These are phyloP conservation scores for Simalia tracyae DNA, from an alignment of 2,797 vertebrate genomes.

Conservation along the genomic window DNA sequence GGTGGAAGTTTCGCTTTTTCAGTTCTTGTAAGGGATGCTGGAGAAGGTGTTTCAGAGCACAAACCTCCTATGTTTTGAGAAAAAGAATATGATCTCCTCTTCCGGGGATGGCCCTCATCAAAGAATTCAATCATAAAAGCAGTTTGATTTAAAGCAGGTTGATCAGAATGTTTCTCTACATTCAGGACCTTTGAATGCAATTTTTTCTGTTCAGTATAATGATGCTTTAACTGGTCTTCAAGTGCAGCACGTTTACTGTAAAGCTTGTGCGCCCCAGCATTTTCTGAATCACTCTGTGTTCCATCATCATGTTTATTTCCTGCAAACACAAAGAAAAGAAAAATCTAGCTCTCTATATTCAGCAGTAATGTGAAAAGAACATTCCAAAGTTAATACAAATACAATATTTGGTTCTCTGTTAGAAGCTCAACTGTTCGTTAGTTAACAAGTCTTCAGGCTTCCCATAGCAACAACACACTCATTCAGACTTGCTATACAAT, in stretches of 20 bases:
- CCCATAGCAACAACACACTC: constrained; percentile 39
- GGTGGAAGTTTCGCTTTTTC: constrained; percentile 69
- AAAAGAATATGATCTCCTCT: constrained; percentile 92
- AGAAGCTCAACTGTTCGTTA: constrained; percentile 45
- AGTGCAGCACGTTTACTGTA: constrained; percentile 83
- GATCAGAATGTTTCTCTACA: constrained; percentile 73
- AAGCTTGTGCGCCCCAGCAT: constrained; percentile 85
- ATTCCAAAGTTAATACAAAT: constrained; percentile 31
- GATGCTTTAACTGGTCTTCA: constrained; percentile 86
- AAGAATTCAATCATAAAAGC: constrained; percentile 95
- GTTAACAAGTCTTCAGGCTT: constrained; percentile 54
- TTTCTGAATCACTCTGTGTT: constrained; percentile 96
- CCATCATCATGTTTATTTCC: constrained; percentile 98
- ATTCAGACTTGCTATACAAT: constrained; percentile 58
- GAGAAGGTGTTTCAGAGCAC: constrained; percentile 80
- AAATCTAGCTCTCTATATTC: constrained; percentile 28
- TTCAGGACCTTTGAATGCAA: constrained; percentile 75
- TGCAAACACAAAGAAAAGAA: constrained; percentile 65
- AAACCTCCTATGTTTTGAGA: constrained; percentile 81
- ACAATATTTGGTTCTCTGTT: constrained; percentile 49
- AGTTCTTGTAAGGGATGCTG: constrained; percentile 81
- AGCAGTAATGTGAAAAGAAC: constrained; percentile 39
- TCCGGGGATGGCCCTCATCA: constrained; percentile 90
- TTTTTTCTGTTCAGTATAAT: constrained; percentile 77
- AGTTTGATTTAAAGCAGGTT: constrained; percentile 79